These are phyloP conservation scores for Pyxicephalus adspersus DNA, from an alignment of 2,113 vertebrate genomes.

Conservation along the genomic window DNA sequence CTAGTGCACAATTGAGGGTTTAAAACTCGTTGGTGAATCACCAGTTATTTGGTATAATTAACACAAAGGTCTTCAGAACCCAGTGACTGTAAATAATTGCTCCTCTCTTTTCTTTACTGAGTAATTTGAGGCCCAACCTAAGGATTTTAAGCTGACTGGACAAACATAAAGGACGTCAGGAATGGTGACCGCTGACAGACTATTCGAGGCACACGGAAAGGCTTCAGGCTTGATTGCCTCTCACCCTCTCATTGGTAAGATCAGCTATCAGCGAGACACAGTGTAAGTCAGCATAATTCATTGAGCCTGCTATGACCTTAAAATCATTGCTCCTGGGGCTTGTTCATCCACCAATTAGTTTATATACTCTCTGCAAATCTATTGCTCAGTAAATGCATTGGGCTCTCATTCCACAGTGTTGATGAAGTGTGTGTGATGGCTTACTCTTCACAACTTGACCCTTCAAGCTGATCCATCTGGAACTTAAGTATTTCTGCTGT, in stretches of 20 bases:
- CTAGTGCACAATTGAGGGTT: constrained; percentile 53
- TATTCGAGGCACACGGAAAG: constrained; percentile 84
- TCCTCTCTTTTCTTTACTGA: constrained; percentile 88
- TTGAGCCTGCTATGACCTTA: constrained; percentile 89
- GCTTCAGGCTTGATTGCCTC: constrained; percentile 84
- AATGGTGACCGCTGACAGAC: constrained; percentile 85
- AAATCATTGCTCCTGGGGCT: constrained; percentile 83
- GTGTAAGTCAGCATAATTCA: constrained; percentile 87
- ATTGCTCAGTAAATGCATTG: constrained; percentile 75
- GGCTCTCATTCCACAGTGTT: constrained; percentile 83
- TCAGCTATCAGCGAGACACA: constrained; percentile 85
- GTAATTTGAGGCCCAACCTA: constrained; percentile 79
- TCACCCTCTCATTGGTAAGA: constrained; percentile 84
- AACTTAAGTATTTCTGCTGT: constrained; percentile 75
- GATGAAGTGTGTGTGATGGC: constrained; percentile 85
- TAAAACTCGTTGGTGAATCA: constrained; percentile 81
- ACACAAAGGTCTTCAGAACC: constrained; percentile 87
- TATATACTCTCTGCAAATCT: constrained; percentile 76
- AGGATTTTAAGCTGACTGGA: constrained; percentile 91
- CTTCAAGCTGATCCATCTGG: constrained; percentile 76
- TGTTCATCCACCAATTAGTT: constrained; percentile 85
- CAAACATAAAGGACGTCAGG: constrained; percentile 93
- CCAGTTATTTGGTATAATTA: constrained; percentile 86
- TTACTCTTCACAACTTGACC: constrained; percentile 81
- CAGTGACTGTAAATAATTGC: constrained; percentile 94